A percentile compares a stretch with the other conserved stretches of the same genome.
Evolutionary conservation across 2,113 vertebrate genomes (phyloP).

Genomic region (Mystacornis crossleyi): DNA sequence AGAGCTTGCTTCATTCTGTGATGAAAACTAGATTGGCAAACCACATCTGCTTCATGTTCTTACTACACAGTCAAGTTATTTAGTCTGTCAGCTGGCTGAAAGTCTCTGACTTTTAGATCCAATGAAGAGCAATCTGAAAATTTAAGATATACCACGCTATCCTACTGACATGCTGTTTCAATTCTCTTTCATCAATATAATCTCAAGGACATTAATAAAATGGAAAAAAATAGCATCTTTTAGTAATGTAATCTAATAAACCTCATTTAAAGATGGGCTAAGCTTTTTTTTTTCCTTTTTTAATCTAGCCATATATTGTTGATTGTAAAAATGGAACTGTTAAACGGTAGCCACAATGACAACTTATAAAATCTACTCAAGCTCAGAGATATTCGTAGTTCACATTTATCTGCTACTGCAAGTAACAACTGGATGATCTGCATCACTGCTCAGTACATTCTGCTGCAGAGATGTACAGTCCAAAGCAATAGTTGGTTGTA

Average conservation of each 20-base stretch:
- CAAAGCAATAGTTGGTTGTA: background rate
- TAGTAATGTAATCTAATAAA: background rate
- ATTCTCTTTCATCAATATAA: background rate
- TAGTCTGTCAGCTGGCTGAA: background rate
- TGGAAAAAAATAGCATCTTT: background rate
- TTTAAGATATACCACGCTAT: background rate
- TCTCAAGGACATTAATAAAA: background rate
- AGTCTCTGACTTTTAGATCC: background rate
- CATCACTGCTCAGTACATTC: background rate
- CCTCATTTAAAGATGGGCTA: background rate
- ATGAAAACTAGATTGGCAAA: slow-evolving; percentile 1
- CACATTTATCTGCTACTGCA: background rate
- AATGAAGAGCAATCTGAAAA: background rate
- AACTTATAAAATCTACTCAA: background rate
- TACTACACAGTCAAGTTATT: background rate
- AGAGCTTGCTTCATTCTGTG: background rate
- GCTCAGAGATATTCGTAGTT: background rate
- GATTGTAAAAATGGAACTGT: background rate
- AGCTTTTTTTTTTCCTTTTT: background rate
- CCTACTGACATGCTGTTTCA: background rate
- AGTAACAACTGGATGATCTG: background rate
- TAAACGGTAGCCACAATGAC: background rate
- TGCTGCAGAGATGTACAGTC: background rate
- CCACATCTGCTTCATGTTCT: background rate
- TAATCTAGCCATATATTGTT: background rate